Evolutionary conservation across 2,888 invertebrate species (phyloP), one percentile per base, ranked within the genome.

Genomic region (Oxytorus armatus): DNA sequence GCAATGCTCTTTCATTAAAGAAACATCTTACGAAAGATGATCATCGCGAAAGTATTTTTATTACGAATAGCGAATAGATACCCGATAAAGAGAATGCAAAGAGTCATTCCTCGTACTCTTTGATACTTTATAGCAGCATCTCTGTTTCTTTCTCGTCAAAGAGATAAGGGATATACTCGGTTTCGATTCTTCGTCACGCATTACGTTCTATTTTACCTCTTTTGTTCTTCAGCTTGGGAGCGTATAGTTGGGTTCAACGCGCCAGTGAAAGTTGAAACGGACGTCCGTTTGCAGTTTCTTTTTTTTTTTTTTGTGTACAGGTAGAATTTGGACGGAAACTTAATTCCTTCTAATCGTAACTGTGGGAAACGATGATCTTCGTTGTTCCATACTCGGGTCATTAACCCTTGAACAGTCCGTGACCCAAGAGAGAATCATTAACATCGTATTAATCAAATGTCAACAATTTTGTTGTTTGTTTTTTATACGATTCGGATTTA

Each of bases 121-220:
- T 16, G 11, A 47, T 36, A 8, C n/a, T 33, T 59, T 44, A 49
- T 44, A n/a, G n/a, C 55, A 55, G 14, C 33, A 14, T 53, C 18
- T 16, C 16, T 11, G 7, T 44, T 8, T 44, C 7, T 23, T 11
- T 66, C 2, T 51, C 36, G 36, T 66, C 36, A 33, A 36, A 49
- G 36, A 33, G 66, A 66, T 66, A 66, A 51, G 57, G 16, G 7
- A 47, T 14, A 65, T 65, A 47, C 10, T 18, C 10, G 36, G 10
- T 21, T 14, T 66, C n/a, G n/a, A 18, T 51, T 66, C 66, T 51
- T 49, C 36, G 66, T 3, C 51, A 36, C 21, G 51, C 33, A 66
- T 66, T 51, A 55, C 44, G 44, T 57, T 55, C 70, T 57, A 57
- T 23, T 57, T 55, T 55, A 57, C 47, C 70, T 57, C n/a, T n/a